A percentile compares a stretch with the other conserved stretches of the same genome.
These are phyloP conservation scores for Anser brachyrhynchus DNA, from an alignment of 2,113 vertebrate species.

Conservation along the genomic window DNA sequence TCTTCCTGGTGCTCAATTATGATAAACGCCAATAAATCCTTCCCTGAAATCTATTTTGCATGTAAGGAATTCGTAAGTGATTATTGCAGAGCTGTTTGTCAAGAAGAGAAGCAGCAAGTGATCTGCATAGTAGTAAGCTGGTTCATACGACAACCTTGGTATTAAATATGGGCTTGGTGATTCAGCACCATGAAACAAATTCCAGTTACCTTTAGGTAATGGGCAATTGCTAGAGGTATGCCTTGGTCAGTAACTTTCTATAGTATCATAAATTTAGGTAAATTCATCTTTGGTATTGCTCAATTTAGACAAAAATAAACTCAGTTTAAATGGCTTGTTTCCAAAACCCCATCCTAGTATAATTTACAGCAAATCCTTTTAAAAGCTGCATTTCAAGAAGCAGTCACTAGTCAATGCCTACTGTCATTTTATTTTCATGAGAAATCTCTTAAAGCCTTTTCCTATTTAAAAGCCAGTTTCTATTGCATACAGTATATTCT, in stretches of 20 bases:
- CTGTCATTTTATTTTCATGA: not conserved
- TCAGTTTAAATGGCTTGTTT: not conserved
- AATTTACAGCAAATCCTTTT: not conserved
- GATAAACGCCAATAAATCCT: not conserved
- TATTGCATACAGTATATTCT: not conserved
- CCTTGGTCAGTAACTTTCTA: not conserved
- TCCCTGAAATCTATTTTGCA: not conserved
- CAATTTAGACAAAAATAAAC: not conserved
- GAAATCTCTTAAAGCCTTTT: not conserved
- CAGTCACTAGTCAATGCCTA: not conserved
- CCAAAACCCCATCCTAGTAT: not conserved
- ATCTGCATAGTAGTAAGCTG: not conserved
- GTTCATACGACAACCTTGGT: not conserved
- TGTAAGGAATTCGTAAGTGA: conserved; percentile 3
- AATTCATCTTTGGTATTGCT: not conserved
- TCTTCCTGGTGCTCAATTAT: not conserved
- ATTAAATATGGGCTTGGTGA: not conserved
- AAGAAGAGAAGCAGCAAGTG: not conserved
- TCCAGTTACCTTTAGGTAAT: not conserved
- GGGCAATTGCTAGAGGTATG: not conserved
- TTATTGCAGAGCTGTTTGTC: conserved; percentile 27
- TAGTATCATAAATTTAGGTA: not conserved
- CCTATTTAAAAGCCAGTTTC: not conserved
- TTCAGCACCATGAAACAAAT: not conserved
- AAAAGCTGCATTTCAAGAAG: not conserved